Percentiles rank a stretch among this genome's conserved stretches.
Evolutionary conservation across 2,113 vertebrate genomes (phyloP).

Genomic region (Pseudonaja textilis): DNA sequence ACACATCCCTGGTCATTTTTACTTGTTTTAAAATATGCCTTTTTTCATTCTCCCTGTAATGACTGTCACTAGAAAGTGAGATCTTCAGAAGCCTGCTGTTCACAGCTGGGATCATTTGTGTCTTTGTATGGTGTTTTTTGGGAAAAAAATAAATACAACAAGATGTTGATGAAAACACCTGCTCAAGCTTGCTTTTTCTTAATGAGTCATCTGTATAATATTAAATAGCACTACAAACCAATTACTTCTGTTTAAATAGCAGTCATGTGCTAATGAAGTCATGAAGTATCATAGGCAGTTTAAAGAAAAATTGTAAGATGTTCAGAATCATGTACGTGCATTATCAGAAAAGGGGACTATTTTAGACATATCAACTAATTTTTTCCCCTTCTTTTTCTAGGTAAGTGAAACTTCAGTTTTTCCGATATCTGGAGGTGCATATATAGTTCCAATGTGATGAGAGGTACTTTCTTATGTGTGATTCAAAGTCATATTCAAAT

Average conservation of each 20-base stretch:
- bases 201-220: conserved; percentile 68
- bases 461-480: conserved; percentile 7
- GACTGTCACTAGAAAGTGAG: conserved; percentile 35
- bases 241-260: conserved; percentile 52
- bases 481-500: not conserved
- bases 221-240: conserved; percentile 62
- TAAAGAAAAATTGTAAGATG: conserved; percentile 45
- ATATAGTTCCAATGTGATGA: not conserved
- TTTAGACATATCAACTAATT: conserved; percentile 50
- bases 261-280: conserved; percentile 46
- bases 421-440: conserved; percentile 15
- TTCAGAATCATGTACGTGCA: conserved; percentile 22
- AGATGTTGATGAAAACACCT: conserved; percentile 68
- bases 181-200: conserved; percentile 63
- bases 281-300: conserved; percentile 50
- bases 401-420: conserved; percentile 72
- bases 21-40: not conserved
- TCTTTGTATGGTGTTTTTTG: conserved; percentile 40
- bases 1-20: conserved; percentile 4
- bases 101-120: conserved; percentile 58
- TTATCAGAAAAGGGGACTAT: conserved; percentile 34
- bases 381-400: conserved; percentile 57
- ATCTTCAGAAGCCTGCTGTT: conserved; percentile 44
- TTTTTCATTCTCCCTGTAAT: conserved; percentile 25
- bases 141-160: conserved; percentile 27